Conservation (phyloP, 92 coral and sea anemone genomes). For the Scolanthus callimorphus region DNA sequence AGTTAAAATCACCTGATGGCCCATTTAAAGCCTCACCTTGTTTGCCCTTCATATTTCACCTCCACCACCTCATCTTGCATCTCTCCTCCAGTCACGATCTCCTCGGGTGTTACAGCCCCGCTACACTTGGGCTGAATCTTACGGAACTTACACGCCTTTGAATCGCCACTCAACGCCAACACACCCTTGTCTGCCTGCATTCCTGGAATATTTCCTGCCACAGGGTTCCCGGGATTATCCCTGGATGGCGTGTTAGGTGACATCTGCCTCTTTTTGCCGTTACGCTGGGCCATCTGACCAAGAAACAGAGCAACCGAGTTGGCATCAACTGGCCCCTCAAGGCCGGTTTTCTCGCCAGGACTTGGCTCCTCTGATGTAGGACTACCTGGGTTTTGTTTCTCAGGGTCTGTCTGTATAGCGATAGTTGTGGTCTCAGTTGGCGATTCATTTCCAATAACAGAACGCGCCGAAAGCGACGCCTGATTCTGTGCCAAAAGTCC, state of each 20-base stretch:
- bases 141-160: constrained; percentile 55
- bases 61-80: constrained; percentile 17
- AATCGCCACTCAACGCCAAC: too few relatives aligned
- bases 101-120: constrained; percentile 33
- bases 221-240: background rate
- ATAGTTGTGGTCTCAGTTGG: background rate
- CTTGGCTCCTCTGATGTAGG: background rate
- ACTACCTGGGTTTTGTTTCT: background rate
- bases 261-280: constrained; percentile 64
- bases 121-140: constrained; percentile 68
- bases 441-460: background rate
- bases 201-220: constrained; percentile 2
- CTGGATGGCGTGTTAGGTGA: background rate
- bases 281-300: constrained; percentile 80
- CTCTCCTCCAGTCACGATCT: constrained; percentile 25
- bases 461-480: background rate
- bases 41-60: constrained; percentile 37
- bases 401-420: constrained; percentile 16
- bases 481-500: constrained; percentile 76
- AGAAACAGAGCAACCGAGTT: constrained; percentile 87
- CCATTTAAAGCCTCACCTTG: too few relatives aligned
- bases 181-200: background rate
- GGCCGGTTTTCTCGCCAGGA: constrained; percentile 10
- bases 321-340: constrained; percentile 56
- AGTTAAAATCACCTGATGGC: too few relatives aligned